Conservation (phyloP, 2,113 vertebrate genomes). For the Heloderma charlesbogerti region DNA sequence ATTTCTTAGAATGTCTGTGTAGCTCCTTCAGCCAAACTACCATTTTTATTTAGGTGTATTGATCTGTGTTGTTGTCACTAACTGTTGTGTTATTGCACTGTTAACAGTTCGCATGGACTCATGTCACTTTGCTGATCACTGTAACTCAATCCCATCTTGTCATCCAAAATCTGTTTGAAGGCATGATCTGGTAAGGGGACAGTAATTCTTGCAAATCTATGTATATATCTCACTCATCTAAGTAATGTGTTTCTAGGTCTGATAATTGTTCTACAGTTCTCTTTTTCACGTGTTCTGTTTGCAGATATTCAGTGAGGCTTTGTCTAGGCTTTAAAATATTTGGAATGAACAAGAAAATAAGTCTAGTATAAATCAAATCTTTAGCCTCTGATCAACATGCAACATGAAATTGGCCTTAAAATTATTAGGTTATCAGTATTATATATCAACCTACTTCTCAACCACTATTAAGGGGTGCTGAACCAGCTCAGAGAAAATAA, state of each 20-base stretch:
- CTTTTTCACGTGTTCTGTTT: not conserved
- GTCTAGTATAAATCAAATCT: not conserved
- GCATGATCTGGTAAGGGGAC: conserved; percentile 98
- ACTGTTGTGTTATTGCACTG: conserved; percentile 86
- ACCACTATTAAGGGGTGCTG: not conserved
- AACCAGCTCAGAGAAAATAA: not conserved
- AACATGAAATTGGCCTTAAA: not conserved
- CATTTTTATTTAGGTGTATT: conserved; percentile 40
- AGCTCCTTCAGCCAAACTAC: conserved; percentile 32
- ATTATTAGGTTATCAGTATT: not conserved
- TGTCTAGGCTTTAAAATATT: not conserved
- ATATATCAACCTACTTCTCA: not conserved
- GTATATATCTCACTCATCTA: not conserved
- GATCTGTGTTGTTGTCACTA: conserved; percentile 67
- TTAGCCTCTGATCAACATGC: not conserved
- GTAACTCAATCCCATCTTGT: conserved; percentile 99
- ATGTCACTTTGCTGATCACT: conserved; percentile 99
- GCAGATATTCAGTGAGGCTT: not conserved
- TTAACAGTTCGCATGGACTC: conserved; percentile 99
- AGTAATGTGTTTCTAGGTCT: not conserved
- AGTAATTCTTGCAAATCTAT: conserved; percentile 31
- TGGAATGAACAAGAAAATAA: not conserved
- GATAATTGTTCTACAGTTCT: not conserved
- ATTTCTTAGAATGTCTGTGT: conserved; percentile 28
- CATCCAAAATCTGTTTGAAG: conserved; percentile 99